phyloP scores from a whole-genome alignment of 2,888 invertebrate genomes.

The Drosophila cyrtoloma region DNA sequence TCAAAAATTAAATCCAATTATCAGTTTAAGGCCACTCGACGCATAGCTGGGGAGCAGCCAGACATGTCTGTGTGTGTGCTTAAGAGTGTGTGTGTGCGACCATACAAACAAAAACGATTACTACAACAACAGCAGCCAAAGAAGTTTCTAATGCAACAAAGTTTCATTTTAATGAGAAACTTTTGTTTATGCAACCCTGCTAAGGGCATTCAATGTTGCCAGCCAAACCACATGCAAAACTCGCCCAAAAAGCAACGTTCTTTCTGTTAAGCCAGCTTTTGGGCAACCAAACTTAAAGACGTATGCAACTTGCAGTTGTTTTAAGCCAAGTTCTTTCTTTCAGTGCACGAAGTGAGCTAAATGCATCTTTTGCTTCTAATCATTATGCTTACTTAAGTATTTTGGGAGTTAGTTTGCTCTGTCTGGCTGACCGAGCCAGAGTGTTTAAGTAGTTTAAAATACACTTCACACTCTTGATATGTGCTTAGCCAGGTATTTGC shows the following conservation, averaged over 20 bases:
- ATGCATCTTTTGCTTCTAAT: conserved; percentile 17
- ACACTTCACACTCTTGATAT: not conserved
- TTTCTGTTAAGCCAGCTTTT: conserved; percentile 36
- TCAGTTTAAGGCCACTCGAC: conserved; percentile 76
- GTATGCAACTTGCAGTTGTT: conserved; percentile 4
- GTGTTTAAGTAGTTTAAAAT: conserved; percentile 6
- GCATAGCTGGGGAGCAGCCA: conserved; percentile 15
- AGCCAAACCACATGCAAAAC: conserved; percentile 16
- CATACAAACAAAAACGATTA: conserved; percentile 30
- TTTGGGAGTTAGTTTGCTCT: conserved; percentile 8
- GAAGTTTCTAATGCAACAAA: conserved; percentile 69
- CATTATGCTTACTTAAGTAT: conserved; percentile 23
- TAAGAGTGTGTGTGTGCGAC: conserved; percentile 19
- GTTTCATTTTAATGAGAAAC: conserved; percentile 80
- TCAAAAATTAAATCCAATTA: conserved; percentile 82
- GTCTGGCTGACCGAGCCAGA: conserved; percentile 8
- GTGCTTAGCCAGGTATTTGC: conserved; percentile 23
- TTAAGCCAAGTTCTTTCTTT: not conserved
- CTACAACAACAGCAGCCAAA: conserved; percentile 39
- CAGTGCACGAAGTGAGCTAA: conserved; percentile 4
- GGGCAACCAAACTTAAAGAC: conserved; percentile 28
- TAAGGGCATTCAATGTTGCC: conserved; percentile 20
- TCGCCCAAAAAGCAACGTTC: conserved; percentile 31
- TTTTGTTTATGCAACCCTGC: conserved; percentile 68
- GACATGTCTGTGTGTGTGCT: conserved; percentile 33